Evolutionary conservation across 2,888 invertebrate species (phyloP).

Genomic region (Clepsis dumicolana): DNA sequence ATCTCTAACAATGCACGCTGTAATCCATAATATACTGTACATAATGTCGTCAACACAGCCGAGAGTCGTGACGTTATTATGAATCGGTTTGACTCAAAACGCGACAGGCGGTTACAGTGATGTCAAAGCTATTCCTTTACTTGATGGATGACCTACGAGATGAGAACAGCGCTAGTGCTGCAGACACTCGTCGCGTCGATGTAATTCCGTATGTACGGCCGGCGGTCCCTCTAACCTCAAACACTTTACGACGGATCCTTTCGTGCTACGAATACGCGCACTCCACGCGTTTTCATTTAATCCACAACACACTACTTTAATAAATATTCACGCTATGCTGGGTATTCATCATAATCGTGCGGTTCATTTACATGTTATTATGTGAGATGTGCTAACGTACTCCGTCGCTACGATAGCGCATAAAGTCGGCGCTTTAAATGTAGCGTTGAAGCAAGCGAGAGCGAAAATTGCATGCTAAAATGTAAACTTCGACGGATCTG

Average conservation of each 20-base stretch:
- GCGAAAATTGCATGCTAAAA: slow-evolving; percentile 27
- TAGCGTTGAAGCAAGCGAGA: slow-evolving; percentile 26
- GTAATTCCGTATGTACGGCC: slow-evolving; percentile 25
- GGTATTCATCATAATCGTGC: slow-evolving; percentile 75
- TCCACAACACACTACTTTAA: slow-evolving; percentile 62
- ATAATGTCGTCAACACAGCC: slow-evolving; percentile 3
- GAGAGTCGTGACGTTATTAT: slow-evolving; percentile 9
- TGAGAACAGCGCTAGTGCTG: slow-evolving; percentile 16
- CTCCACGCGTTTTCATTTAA: slow-evolving; percentile 62
- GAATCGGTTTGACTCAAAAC: slow-evolving; percentile 23
- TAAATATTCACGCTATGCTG: slow-evolving; percentile 74
- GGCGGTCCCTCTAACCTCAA: slow-evolving; percentile 41
- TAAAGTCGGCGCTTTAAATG: slow-evolving; percentile 35
- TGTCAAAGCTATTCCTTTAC: slow-evolving; percentile 26
- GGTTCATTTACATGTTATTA: slow-evolving; percentile 80
- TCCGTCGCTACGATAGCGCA: slow-evolving; percentile 43
- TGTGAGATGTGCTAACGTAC: slow-evolving; percentile 60
- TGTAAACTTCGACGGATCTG: slow-evolving; percentile 21
- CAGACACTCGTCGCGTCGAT: slow-evolving; percentile 23
- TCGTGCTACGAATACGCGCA: slow-evolving; percentile 62
- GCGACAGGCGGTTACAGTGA: slow-evolving; percentile 19
- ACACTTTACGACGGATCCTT: slow-evolving; percentile 53
- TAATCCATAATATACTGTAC: not conserved
- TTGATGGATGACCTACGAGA: slow-evolving; percentile 37
- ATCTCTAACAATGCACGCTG: not conserved